These are phyloP conservation scores for Ptychodera flava DNA, from an alignment of 35 echinoderm and acorn worm genomes.

Conservation along the genomic window DNA sequence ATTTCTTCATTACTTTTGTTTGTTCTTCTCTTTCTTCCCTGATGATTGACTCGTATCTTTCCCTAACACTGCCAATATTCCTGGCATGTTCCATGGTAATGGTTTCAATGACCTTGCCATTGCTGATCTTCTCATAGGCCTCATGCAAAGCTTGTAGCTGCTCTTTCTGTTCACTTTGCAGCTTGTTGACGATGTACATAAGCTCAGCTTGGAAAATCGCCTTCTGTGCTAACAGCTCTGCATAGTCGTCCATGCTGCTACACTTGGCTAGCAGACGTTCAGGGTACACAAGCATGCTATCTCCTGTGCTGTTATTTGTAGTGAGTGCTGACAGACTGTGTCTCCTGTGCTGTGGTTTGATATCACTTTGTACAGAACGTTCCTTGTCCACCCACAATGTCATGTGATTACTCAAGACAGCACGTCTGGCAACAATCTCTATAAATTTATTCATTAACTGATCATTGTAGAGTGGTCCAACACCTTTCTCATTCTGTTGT, in stretches of 20 bases:
- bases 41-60: conserved; percentile 43
- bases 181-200: conserved; percentile 9
- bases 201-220: conserved; percentile 34
- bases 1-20: conserved; percentile 29
- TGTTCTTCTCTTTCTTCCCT: conserved; percentile 36
- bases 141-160: background rate
- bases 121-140: background rate
- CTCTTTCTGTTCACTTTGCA: conserved; percentile 32
- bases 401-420: conserved; percentile 4
- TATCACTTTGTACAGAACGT: conserved; percentile 14
- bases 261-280: conserved; percentile 15
- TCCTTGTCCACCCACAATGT: conserved; percentile 2
- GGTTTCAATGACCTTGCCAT: conserved; percentile 28
- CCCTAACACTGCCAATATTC: conserved; percentile 40
- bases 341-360: conserved; percentile 5
- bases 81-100: conserved; percentile 52
- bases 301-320: conserved; percentile 12
- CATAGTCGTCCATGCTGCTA: conserved; percentile 29
- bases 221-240: conserved; percentile 25
- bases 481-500: conserved; percentile 1
- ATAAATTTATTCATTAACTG: background rate
- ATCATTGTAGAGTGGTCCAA: background rate
- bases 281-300: background rate
- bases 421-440: background rate
- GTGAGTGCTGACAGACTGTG: conserved; percentile 10